phyloP scores from a whole-genome alignment of 2,113 vertebrate genomes.

The Poecile atricapillus region DNA sequence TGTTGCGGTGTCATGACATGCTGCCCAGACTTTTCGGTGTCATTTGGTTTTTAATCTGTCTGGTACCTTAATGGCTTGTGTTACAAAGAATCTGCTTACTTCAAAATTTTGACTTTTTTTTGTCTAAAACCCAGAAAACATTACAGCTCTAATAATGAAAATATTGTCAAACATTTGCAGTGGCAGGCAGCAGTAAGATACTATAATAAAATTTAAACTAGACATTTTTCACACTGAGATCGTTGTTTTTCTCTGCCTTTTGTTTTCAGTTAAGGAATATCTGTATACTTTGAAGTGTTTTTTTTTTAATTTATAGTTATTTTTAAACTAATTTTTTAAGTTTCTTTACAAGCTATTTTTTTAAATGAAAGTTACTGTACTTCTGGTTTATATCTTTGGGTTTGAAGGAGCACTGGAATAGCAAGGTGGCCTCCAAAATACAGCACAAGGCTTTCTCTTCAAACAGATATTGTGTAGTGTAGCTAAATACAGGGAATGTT shows the following conservation, averaged over 20 bases:
- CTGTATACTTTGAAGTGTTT: neutral
- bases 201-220: neutral
- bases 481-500: neutral
- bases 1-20: rapidly evolving
- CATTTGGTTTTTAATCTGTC: neutral
- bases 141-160: neutral
- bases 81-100: neutral
- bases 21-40: neutral
- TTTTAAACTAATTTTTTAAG: neutral
- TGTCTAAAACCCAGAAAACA: neutral
- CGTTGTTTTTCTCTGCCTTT: neutral
- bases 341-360: neutral
- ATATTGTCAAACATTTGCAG: neutral
- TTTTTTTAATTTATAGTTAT: neutral
- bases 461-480: neutral
- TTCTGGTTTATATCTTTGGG: neutral
- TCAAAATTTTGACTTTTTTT: neutral
- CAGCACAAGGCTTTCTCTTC: neutral
- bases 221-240: neutral
- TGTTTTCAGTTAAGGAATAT: neutral
- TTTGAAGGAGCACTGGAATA: neutral
- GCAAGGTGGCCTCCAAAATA: neutral
- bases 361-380: neutral
- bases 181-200: neutral
- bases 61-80: neutral